phyloP scores from a whole-genome alignment of 2,888 invertebrate genomes.

The Troides oblongomaculatus region DNA sequence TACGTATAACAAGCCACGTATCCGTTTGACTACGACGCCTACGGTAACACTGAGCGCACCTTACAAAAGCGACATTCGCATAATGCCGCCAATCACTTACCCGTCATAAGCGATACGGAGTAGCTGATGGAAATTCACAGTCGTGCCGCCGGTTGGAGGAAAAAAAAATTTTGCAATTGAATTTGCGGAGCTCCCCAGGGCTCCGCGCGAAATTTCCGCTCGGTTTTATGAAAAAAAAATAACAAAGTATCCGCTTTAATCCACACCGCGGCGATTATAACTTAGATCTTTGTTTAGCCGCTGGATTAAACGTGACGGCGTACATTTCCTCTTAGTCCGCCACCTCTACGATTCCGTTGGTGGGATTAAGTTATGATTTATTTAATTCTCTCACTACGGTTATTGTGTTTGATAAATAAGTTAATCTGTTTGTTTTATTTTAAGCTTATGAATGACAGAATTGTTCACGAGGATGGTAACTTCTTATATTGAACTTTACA shows the following conservation, averaged over 20 bases:
- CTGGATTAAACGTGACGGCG: conserved; percentile 57
- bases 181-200: conserved; percentile 57
- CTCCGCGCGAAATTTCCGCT: conserved; percentile 48
- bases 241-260: conserved; percentile 57
- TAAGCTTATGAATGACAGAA: not conserved
- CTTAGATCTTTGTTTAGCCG: conserved; percentile 64
- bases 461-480: no score
- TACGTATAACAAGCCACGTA: no score
- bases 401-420: not conserved
- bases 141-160: conserved; percentile 54
- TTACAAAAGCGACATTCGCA: no score
- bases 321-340: conserved; percentile 30
- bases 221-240: conserved; percentile 54
- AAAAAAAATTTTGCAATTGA: conserved; percentile 56
- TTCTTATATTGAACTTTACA: no score
- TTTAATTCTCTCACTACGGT: not conserved
- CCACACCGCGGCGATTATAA: conserved; percentile 54
- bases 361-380: conserved; percentile 12
- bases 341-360: conserved; percentile 26
- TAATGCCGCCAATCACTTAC: conserved; percentile 5
- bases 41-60: no score
- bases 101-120: conserved; percentile 47
- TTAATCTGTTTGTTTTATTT: not conserved
- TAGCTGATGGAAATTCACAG: conserved; percentile 24
- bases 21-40: no score